These are phyloP conservation scores for Spisula solida DNA, from an alignment of 2,888 invertebrate genomes.

Conservation along the genomic window DNA sequence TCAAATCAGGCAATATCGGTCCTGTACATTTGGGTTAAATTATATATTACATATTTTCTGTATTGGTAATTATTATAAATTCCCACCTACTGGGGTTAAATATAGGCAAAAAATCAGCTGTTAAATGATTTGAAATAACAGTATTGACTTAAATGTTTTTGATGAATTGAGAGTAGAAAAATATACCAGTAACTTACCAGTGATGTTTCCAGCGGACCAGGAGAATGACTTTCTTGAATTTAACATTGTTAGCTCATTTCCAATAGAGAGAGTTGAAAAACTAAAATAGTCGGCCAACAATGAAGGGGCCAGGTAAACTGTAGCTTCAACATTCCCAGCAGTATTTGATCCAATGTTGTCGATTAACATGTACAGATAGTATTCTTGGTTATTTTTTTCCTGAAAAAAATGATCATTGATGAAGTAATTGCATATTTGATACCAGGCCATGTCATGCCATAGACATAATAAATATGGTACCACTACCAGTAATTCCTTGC, in stretches of 20 bases:
- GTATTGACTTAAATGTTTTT: not conserved
- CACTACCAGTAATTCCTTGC: not conserved
- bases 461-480: too few relatives aligned
- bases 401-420: conserved; percentile 26
- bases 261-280: conserved; percentile 23
- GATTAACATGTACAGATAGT: conserved; percentile 58
- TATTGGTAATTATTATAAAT: too few relatives aligned
- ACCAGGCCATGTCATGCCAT: too few relatives aligned
- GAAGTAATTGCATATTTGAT: too few relatives aligned
- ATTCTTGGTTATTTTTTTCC: conserved; percentile 30
- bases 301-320: conserved; percentile 58
- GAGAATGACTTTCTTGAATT: conserved; percentile 46
- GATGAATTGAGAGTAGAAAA: not conserved
- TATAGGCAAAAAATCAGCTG: too few relatives aligned
- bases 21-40: too few relatives aligned
- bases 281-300: conserved; percentile 62
- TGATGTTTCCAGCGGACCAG: conserved; percentile 61
- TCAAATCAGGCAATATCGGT: too few relatives aligned
- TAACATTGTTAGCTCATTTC: conserved; percentile 28
- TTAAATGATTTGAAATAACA: not conserved
- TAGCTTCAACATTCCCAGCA: conserved; percentile 56
- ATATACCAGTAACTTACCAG: conserved; percentile 39
- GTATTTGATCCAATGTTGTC: conserved; percentile 23
- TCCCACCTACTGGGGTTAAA: too few relatives aligned
- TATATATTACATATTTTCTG: too few relatives aligned